Evolutionary conservation across 2,797 vertebrate genomes (phyloP), one percentile per base, ranked within the genome.

Genomic region (Bovichtus diacanthus): DNA sequence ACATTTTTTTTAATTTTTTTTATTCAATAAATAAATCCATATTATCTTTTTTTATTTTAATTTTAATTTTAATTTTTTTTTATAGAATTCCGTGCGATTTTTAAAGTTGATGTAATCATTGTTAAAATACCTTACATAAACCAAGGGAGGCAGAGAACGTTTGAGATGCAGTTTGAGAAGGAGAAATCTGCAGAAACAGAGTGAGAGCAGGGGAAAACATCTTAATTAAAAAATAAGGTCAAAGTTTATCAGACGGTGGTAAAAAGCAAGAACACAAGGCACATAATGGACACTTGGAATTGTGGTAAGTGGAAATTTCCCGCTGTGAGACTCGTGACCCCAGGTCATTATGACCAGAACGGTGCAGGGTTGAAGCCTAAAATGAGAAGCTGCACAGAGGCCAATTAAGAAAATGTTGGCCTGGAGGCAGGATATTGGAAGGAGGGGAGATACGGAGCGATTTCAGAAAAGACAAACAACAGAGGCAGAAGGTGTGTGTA

Each of bases 301-400:
- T 49, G 7, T 51, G 41, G 10, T 74, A 55, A 80, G 44, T 75
- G 60, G 47, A 65, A 55, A 54, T 46, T 78, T 73, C 58, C 63
- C 39, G 16, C 9, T 6, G 19, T 54, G 39, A 44, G 27, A 47
- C 16, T 34, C 9, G 2, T 76, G 73, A 73, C 80, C 80, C n/a
- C 9, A 19, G 89, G 88, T 93, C 89, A 58, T 50, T 31, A 8
- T 86, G 88, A 80, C 81, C 87, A 79, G 49, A 74, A 72, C 81
- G 70, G 27, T 8, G 25, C 41, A 44, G 29, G 5, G 19, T 61
- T 18, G 38, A 27, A 53, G 51, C 8, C 54, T 56, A 81, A 68
- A 61, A 58, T 25, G 5, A 64, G 41, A 58, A 12, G 59, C 55
- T 47, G 43, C 25, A 1, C 21, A 19, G n/a, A 61, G 46, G 61